Evolutionary conservation across 2,113 vertebrate genomes (phyloP).

Genomic region (Calonectris borealis): DNA sequence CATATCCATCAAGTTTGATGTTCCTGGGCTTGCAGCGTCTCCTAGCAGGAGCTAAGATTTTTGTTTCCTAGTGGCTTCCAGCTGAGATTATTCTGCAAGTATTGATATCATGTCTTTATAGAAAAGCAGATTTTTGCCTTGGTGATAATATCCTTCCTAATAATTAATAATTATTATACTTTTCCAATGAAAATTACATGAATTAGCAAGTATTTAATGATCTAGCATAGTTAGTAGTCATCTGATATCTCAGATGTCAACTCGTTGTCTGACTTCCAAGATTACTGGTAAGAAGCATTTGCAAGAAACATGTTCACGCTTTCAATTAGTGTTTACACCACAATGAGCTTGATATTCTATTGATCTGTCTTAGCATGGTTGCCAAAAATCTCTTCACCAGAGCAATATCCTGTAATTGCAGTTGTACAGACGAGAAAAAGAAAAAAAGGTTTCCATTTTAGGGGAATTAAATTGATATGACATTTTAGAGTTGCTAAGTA

Average conservation of each 20-base stretch:
- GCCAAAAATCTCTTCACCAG: slow-evolving; percentile 53
- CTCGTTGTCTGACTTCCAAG: slow-evolving; percentile 28
- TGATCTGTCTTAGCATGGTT: slow-evolving; percentile 23
- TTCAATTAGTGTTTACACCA: slow-evolving; percentile 54
- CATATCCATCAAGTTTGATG: background rate
- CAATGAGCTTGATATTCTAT: slow-evolving; percentile 32
- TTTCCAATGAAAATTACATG: background rate
- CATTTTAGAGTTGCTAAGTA: background rate
- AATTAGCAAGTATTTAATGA: background rate
- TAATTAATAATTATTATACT: background rate
- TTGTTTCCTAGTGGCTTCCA: background rate
- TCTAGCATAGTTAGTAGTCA: background rate
- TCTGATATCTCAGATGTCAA: background rate
- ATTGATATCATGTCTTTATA: background rate
- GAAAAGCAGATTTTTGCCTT: background rate
- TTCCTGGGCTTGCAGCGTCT: background rate
- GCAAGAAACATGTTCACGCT: background rate
- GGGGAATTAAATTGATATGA: slow-evolving; percentile 4
- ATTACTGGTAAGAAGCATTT: slow-evolving; percentile 46
- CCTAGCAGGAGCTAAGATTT: background rate
- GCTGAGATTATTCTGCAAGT: background rate
- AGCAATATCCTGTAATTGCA: slow-evolving; percentile 51
- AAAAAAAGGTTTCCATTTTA: background rate
- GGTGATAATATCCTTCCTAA: background rate
- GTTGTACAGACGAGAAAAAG: background rate